Base-by-base conservation (phyloP, 64 coral and sea anemone species). In the Orbicella faveolata region DNA sequence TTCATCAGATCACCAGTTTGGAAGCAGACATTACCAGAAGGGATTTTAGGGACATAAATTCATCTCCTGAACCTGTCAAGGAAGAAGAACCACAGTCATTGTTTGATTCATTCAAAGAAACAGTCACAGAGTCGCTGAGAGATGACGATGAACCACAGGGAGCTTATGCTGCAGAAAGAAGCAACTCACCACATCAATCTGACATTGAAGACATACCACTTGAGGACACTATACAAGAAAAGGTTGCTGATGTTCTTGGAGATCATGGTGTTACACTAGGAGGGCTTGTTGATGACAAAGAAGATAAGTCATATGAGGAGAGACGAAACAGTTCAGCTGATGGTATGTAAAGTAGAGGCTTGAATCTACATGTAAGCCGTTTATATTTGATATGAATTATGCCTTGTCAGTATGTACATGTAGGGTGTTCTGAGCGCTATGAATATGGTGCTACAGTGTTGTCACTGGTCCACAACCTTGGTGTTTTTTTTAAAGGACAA, bases 221-320 rank as follows among this genome's bases (percentile, higher is more conserved):
- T 17, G 39, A 70, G 0, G 82, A 73, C 26, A 52, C 21, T 52
- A 72, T 85, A 23, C 19, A 44, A 41, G 34, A 83, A 4, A 25
- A 85, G 35, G 20, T 68, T 10, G 34, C 35, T 67, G 37, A 85
- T 54, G 63, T 85, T 52, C 82, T 85, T 16, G 82, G 82, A 73
- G 82, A 73, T 20, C 23, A 53, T 52, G 82, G 82, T 0, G 37
- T 85, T 73, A 21, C 65, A 48, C 21, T 85, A 6, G 82, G 39
- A 3, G 23, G 72, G 23, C 21, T 85, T 19, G 68, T 85, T 10
- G 34, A 72, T 52, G 36, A 70, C 2, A 85, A 41, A 65, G 18
- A 73, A 44, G 64, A 73, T 18, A 72, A 36, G 12, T 12, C 81
- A 48, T 62, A 7, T 23, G 48, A 69, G 20, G 81, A 36, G n/a